A percentile compares a stretch with the other conserved stretches of the same genome.
These are phyloP conservation scores for Agrenia bidenticulata DNA, from an alignment of 2,888 invertebrate species.

Conservation along the genomic window DNA sequence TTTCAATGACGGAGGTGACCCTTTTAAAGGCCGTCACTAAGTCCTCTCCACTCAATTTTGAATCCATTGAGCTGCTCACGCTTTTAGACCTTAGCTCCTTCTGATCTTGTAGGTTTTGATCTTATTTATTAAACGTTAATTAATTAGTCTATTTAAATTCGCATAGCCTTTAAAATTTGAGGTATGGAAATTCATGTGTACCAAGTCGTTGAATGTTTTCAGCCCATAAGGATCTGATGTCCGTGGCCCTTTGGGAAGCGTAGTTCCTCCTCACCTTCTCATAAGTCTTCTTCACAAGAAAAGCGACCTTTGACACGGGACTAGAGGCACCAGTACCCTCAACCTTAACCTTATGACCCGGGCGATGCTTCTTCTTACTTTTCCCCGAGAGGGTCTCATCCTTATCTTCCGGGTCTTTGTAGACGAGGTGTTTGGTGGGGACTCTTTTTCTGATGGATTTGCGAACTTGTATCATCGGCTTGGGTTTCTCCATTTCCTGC, in stretches of 20 bases:
- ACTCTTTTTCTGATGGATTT: conserved; percentile 1
- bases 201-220: not conserved
- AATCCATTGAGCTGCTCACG: no score
- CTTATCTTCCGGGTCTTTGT: not conserved
- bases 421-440: not conserved
- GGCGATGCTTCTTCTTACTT: not conserved
- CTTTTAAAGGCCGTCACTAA: not conserved
- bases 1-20: not conserved
- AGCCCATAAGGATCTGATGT: not conserved
- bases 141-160: no score
- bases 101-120: no score
- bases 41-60: not conserved
- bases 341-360: not conserved
- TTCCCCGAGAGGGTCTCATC: not conserved
- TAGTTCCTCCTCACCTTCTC: not conserved
- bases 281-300: conserved; percentile 4
- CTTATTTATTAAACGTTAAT: no score
- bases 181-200: no score
- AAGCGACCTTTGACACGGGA: not conserved
- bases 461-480: not conserved
- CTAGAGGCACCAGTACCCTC: not conserved
- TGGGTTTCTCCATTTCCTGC: not conserved
- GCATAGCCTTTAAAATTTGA: no score
- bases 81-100: no score
- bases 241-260: not conserved